phyloP scores from a whole-genome alignment of 2,113 vertebrate genomes.

The Prinia subflava region DNA sequence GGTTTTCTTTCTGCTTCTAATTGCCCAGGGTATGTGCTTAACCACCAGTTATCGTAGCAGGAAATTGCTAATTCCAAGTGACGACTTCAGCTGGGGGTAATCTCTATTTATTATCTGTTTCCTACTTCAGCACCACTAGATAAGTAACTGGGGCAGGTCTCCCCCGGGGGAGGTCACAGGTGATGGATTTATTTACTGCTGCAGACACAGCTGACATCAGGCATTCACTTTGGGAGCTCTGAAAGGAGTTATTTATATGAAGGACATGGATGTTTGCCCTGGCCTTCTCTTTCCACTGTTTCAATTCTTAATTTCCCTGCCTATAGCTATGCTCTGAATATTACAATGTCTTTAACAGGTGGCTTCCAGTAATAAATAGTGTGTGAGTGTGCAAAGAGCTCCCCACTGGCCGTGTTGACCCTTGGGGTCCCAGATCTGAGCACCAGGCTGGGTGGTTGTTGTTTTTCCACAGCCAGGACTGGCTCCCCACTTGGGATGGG shows the following conservation, averaged over 20 bases:
- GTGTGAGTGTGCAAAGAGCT: neutral
- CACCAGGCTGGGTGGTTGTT: neutral
- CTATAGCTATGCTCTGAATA: neutral
- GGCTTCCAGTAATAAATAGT: neutral
- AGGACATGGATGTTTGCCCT: neutral
- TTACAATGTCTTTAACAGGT: neutral
- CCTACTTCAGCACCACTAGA: neutral
- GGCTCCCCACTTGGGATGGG: neutral
- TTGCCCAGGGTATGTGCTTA: neutral
- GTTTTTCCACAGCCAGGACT: neutral
- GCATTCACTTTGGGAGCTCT: neutral
- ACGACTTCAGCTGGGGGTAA: neutral
- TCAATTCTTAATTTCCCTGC: neutral
- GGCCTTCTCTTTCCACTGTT: neutral
- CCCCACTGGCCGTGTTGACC: fast-evolving
- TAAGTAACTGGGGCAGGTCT: neutral
- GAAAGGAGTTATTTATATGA: neutral
- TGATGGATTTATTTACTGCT: neutral
- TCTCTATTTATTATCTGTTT: neutral
- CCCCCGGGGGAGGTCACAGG: neutral
- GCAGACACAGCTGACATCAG: neutral
- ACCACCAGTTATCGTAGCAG: neutral
- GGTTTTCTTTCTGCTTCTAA: neutral
- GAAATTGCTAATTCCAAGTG: neutral
- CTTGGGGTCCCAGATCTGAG: neutral